A percentile compares a stretch with the other conserved stretches of the same genome.
phyloP scores from a whole-genome alignment of 2,113 vertebrate genomes.

The Elgaria multicarinata region DNA sequence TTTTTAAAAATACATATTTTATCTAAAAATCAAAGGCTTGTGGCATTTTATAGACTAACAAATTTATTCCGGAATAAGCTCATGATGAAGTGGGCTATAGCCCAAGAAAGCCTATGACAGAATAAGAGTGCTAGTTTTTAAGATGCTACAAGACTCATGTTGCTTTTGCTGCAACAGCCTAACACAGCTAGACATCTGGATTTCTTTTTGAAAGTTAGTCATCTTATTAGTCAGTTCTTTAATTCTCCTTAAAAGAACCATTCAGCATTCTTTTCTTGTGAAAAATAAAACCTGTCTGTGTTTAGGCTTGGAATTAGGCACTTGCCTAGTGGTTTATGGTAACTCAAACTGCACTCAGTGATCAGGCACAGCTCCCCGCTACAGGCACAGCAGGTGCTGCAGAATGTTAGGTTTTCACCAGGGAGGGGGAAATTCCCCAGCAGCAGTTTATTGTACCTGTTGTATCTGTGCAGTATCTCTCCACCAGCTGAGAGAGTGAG shows the following conservation, averaged over 20 bases:
- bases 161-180: too few species aligned
- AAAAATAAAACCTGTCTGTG: background rate
- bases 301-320: background rate
- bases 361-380: background rate
- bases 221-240: background rate
- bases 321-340: background rate
- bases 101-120: too few species aligned
- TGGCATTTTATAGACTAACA: too few species aligned
- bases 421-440: background rate
- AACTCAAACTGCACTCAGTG: background rate
- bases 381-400: background rate
- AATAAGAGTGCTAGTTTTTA: too few species aligned
- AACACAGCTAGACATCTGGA: too few species aligned
- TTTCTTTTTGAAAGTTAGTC: background rate
- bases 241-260: background rate
- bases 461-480: background rate
- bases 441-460: background rate
- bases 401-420: background rate
- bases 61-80: too few species aligned
- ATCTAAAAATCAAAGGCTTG: too few species aligned
- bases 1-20: too few species aligned
- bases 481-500: background rate
- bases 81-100: too few species aligned
- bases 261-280: background rate
- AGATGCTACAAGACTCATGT: too few species aligned